Base-by-base conservation (phyloP, 2,113 vertebrate species). In the Thunnus maccoyii region DNA sequence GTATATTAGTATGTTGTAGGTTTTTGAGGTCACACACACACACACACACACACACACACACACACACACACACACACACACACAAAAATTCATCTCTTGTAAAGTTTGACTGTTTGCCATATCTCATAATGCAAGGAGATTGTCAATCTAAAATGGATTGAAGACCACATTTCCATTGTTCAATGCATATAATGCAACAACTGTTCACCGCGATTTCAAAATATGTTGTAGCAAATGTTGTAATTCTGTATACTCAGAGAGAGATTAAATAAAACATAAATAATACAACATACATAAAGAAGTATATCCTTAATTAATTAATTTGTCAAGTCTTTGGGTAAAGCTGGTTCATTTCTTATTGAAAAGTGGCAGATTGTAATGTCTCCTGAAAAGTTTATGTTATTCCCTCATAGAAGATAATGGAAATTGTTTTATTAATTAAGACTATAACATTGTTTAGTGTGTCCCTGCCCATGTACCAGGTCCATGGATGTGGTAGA, bases 341-440 rank as follows among this genome's bases (percentile, higher is more conserved):
- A 73, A 46, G 64, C 71, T 57, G 56, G 27, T 60, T 50, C 1
- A 57, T 86, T 76, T 27, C 27, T 6, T 41, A 69, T 44, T 22
- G 9, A 65, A 78, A 84, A 73, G 47, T 65, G 63, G n/a, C 54
- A 71, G 72, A 32, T 20, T n/a, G 58, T 27, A 46, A n/a, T 47
- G 66, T 22, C 17, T 47, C 50, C 61, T 77, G 65, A 82, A 78
- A 66, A 67, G 68, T 54, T 52, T 0, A n/a, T 56, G 66, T 63
- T 85, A 68, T 86, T 86, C 44, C 54, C 36, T 57, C 67, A 55
- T 58, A 36, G 32, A 80, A 78, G 69, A 61, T 57, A 32, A 6
- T 54, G 50, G 46, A 71, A 70, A 70, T 83, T 80, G 51, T 85
- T 78, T 83, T 80, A 51, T 85, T 78, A 89, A 86, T 85, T 76